Percentiles rank a stretch among this genome's conserved stretches.
These are phyloP conservation scores for Eristalinus sepulchralis DNA, from an alignment of 2,888 invertebrate genomes.

Conservation along the genomic window DNA sequence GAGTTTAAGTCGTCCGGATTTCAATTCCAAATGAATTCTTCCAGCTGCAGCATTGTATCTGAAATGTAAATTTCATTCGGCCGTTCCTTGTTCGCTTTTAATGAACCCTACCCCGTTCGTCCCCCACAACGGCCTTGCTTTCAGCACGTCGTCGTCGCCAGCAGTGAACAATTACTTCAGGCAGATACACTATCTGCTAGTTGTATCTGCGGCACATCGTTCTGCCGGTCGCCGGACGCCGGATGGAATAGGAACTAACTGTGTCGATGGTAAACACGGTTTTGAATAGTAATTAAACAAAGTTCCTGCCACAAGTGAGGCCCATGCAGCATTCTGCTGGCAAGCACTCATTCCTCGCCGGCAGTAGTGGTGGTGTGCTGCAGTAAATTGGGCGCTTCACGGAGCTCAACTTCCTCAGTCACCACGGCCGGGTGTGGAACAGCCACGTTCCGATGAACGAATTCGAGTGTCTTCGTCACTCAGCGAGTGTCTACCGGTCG, in stretches of 20 bases:
- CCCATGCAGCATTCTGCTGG: background rate
- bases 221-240: background rate
- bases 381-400: background rate
- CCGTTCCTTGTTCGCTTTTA: background rate
- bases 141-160: background rate
- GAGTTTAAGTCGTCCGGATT: background rate
- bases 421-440: background rate
- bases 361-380: background rate
- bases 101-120: background rate
- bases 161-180: conserved; percentile 10
- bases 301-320: conserved; percentile 36
- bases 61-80: background rate
- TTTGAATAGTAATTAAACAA: conserved; percentile 62
- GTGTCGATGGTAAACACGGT: conserved; percentile 26
- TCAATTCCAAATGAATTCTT: background rate
- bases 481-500: background rate
- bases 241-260: conserved; percentile 34
- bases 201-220: background rate
- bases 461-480: background rate
- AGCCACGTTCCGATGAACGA: background rate
- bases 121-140: background rate
- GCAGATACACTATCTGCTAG: background rate
- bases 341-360: background rate
- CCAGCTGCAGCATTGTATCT: background rate
- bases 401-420: background rate